Evolutionary conservation across 2,113 vertebrate genomes (phyloP), one percentile per base, ranked within the genome.

Genomic region (Anguilla japonica): DNA sequence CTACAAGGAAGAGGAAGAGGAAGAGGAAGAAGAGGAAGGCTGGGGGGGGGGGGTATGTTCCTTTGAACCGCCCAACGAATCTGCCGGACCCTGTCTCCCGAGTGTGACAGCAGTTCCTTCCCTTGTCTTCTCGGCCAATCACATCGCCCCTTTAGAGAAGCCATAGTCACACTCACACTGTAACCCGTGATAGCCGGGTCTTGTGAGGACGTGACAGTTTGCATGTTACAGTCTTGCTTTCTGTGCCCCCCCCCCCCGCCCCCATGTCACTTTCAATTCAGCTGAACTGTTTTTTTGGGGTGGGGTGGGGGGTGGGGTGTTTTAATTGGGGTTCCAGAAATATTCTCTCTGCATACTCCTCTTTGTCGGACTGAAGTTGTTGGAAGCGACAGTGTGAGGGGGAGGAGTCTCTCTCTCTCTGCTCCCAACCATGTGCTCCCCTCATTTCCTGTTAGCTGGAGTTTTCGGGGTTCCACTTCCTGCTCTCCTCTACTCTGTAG

Each of bases 11-110:
- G 41, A 67, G 79, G 75, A 81, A 53, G 78, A 86, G 41, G 43
- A 41, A 94, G 96, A 95, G 0, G 60, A 63, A 3, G 60, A 67
- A 67, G 34, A n/a, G n/a, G n/a, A n/a, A n/a, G n/a, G n/a, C n/a
- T n/a, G n/a, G n/a, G n/a, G 34, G 34, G 34, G 34, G 34, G 34
- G 34, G 34, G 57, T 34, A 60, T 60, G 9, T 60, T 60, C 57
- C 57, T 96, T 97, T 8, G 41, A 75, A n/a, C 18, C n/a, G 26
- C 40, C 71, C 86, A 5, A 53, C 8, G 7, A 14, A 11, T 63
- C 86, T 56, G 39, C 82, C 71, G 67, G 83, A 41, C 39, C 9
- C 83, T 16, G 26, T 39, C 39, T 43, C 29, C 34, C 4, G 46
- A 71, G 14, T 18, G 89, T 86, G 3, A 89, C 71, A 46, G 87